Conservation (phyloP, 2,888 invertebrate species). For the Andrena bucephala region DNA sequence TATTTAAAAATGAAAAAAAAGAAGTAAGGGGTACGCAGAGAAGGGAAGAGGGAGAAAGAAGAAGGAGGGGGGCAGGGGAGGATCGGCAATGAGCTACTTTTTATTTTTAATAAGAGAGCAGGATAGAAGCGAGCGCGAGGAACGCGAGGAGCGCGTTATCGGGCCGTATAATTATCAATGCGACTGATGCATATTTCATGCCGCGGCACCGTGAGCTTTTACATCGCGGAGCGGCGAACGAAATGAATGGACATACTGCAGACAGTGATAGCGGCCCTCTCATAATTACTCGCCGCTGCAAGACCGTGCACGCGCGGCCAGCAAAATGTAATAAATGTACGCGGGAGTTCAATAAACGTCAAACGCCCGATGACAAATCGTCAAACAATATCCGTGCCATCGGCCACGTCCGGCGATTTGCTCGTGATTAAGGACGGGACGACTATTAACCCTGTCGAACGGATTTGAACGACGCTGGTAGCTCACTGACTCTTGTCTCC, state of each 20-base stretch:
- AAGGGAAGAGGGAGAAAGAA: neutral
- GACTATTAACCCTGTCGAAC: slow-evolving; percentile 59
- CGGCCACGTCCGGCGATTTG: slow-evolving; percentile 53
- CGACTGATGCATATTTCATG: slow-evolving; percentile 72
- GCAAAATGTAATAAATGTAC: slow-evolving; percentile 68
- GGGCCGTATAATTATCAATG: slow-evolving; percentile 71
- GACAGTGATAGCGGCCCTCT: slow-evolving; percentile 63
- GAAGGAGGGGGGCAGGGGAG: neutral
- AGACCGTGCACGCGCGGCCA: slow-evolving; percentile 38
- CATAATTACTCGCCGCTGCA: slow-evolving; percentile 66
- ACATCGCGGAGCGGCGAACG: slow-evolving; percentile 41
- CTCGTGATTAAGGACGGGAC: slow-evolving; percentile 59
- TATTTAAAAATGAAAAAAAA: neutral
- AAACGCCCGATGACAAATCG: slow-evolving; percentile 65
- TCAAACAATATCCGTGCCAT: slow-evolving; percentile 67
- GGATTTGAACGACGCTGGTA: slow-evolving; percentile 21
- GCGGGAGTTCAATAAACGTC: slow-evolving; percentile 67
- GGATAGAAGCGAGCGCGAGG: slow-evolving; percentile 21
- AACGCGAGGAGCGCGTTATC: slow-evolving; percentile 55
- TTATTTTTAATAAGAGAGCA: slow-evolving; percentile 50
- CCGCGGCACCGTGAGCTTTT: slow-evolving; percentile 60
- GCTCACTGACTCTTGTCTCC: neutral
- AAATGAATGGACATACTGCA: slow-evolving; percentile 64
- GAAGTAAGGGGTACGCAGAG: neutral
- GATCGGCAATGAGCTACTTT: slow-evolving; percentile 26